Conservation (phyloP, 2,888 invertebrate genomes). For the Micropterix aruncella region DNA sequence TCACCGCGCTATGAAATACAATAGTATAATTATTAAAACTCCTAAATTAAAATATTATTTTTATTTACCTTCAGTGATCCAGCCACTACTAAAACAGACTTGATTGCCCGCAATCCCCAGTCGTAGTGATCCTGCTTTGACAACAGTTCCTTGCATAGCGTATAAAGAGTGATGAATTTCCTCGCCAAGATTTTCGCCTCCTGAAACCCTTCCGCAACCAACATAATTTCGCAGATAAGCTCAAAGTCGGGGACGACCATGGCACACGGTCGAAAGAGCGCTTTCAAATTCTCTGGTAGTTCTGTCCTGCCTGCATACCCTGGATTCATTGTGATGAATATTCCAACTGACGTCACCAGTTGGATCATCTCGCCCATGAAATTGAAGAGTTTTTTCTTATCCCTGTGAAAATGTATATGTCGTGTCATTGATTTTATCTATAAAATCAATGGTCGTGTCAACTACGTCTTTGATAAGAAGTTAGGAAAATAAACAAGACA, state of each 20-base stretch:
- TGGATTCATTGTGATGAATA: constrained; percentile 98
- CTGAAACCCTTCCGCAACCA: constrained; percentile 94
- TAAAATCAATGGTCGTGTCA: too few relatives aligned
- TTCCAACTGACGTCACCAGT: constrained; percentile 74
- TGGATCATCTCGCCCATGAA: constrained; percentile 90
- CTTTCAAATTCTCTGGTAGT: constrained; percentile 64
- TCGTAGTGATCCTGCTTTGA: constrained; percentile 97
- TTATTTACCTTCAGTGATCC: constrained; percentile 75
- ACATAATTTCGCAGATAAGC: constrained; percentile 94
- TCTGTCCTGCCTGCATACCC: constrained; percentile 92
- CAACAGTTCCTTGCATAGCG: constrained; percentile 82
- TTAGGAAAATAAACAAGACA: too few relatives aligned
- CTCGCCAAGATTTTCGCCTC: constrained; percentile 86
- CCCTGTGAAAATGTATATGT: constrained; percentile 31
- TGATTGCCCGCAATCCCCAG: constrained; percentile 93
- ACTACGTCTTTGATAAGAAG: too few relatives aligned
- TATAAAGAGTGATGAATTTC: constrained; percentile 92
- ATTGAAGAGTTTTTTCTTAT: constrained; percentile 77
- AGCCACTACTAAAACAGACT: constrained; percentile 91
- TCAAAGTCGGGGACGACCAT: constrained; percentile 98
- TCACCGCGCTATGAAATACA: constrained; percentile 58
- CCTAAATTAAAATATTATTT: not conserved
- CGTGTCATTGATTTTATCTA: too few relatives aligned
- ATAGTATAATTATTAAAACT: constrained; percentile 2
- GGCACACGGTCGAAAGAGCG: constrained; percentile 78